Conservation (phyloP, 2,797 vertebrate genomes). For the Peromyscus melanophrys region DNA sequence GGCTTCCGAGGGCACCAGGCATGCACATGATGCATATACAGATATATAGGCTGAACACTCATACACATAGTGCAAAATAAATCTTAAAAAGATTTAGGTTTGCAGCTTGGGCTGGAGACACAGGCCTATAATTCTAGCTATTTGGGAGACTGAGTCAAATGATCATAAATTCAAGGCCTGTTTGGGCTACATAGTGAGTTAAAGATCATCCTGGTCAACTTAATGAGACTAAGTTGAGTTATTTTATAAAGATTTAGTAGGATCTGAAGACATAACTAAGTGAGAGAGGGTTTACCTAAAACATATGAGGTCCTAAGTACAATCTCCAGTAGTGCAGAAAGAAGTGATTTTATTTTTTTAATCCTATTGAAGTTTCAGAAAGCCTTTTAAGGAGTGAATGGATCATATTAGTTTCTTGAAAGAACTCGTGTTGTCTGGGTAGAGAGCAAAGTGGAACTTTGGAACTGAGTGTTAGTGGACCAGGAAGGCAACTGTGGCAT, state of each 20-base stretch:
- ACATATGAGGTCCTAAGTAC: not conserved
- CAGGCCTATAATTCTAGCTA: not conserved
- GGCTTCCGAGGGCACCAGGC: not conserved
- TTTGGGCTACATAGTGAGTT: not conserved
- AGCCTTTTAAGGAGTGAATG: not conserved
- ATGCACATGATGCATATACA: not conserved
- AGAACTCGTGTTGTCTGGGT: not conserved
- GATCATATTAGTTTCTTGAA: not conserved
- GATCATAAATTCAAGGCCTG: not conserved
- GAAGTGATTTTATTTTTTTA: not conserved
- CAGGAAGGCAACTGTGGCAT: not conserved
- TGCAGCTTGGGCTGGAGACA: not conserved
- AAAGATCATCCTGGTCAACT: not conserved
- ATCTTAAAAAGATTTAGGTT: not conserved
- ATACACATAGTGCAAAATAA: not conserved
- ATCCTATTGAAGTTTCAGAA: not conserved
- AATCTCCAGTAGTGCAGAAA: too few relatives aligned
- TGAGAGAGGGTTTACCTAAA: not conserved
- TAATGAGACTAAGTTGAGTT: not conserved
- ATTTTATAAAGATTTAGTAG: not conserved
- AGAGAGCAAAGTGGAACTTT: not conserved
- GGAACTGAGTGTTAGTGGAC: not conserved
- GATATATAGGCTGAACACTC: too few relatives aligned
- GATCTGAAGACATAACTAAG: not conserved
- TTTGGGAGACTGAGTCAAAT: not conserved